Percentiles rank a stretch among this genome's conserved stretches.
Evolutionary conservation across 2,888 invertebrate species (phyloP).

Genomic region (Mantis religiosa): DNA sequence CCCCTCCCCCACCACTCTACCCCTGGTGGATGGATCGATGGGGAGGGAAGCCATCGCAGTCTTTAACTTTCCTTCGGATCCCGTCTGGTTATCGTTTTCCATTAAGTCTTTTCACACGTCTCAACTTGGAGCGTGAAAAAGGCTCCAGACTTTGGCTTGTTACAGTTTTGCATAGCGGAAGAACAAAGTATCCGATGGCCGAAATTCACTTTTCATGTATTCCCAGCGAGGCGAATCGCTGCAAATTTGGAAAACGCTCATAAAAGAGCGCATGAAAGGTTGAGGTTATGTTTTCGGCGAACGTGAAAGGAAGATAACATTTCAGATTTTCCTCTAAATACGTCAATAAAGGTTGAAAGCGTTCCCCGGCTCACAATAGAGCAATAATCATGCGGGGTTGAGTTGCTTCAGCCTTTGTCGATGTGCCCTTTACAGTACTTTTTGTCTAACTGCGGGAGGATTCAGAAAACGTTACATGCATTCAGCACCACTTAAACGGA

Average conservation of each 20-base stretch:
- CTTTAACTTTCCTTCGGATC: neutral
- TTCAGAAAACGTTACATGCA: no score
- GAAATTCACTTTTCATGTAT: neutral
- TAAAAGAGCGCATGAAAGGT: neutral
- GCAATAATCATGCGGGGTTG: neutral
- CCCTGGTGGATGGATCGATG: neutral
- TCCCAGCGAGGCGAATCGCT: neutral
- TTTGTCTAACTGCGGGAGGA: no score
- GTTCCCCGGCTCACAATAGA: neutral
- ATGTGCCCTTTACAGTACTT: no score
- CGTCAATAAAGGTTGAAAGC: neutral
- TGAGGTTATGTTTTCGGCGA: neutral
- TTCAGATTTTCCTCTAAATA: neutral
- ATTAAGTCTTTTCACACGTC: neutral
- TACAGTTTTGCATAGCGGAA: neutral
- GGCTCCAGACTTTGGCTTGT: neutral
- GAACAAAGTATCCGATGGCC: neutral
- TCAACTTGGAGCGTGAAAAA: neutral
- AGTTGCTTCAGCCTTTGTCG: neutral
- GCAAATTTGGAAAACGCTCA: neutral
- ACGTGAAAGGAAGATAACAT: neutral
- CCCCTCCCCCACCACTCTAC: neutral
- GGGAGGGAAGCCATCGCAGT: neutral
- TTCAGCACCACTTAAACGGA: no score
- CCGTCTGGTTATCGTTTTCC: neutral